Percentiles rank a stretch among this genome's conserved stretches.
These are phyloP conservation scores for Trididemnum miniatum DNA, from an alignment of 23 tunicate genomes.

Conservation along the genomic window DNA sequence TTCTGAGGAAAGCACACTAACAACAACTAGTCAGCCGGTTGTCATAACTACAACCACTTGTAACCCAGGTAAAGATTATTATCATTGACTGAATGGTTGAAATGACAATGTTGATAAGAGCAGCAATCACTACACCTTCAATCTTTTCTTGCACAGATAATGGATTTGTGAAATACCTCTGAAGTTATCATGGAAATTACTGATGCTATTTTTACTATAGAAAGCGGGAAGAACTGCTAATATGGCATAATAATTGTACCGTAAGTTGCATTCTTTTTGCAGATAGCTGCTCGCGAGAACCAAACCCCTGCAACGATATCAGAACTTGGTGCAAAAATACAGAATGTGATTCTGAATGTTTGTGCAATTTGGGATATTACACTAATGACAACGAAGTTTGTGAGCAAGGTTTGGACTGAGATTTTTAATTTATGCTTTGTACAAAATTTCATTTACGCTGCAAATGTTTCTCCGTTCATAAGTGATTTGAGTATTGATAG, in stretches of 20 bases:
- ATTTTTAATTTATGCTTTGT: not conserved
- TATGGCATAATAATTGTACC: not conserved
- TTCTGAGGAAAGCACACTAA: not conserved
- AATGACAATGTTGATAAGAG: too few relatives aligned
- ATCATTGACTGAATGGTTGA: too few relatives aligned
- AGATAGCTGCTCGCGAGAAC: not conserved
- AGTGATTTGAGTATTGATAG: not conserved
- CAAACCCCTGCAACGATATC: not conserved
- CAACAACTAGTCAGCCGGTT: not conserved
- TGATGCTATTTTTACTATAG: not conserved
- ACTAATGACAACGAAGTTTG: not conserved
- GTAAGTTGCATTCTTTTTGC: not conserved
- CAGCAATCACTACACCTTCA: too few relatives aligned
- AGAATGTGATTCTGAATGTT: not conserved
- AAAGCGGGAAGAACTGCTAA: too few relatives aligned
- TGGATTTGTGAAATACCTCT: too few relatives aligned
- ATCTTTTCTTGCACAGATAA: too few relatives aligned
- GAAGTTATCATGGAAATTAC: not conserved
- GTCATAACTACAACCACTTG: not conserved
- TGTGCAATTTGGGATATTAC: slow-evolving; percentile 26
- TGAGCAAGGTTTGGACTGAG: not conserved
- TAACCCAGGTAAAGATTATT: too few relatives aligned
- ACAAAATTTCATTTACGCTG: too few relatives aligned
- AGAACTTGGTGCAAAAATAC: slow-evolving; percentile 16
- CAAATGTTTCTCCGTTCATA: not conserved